Base-by-base conservation (phyloP, 1,140 invertebrate species). In the Macrocentrus cingulum region DNA sequence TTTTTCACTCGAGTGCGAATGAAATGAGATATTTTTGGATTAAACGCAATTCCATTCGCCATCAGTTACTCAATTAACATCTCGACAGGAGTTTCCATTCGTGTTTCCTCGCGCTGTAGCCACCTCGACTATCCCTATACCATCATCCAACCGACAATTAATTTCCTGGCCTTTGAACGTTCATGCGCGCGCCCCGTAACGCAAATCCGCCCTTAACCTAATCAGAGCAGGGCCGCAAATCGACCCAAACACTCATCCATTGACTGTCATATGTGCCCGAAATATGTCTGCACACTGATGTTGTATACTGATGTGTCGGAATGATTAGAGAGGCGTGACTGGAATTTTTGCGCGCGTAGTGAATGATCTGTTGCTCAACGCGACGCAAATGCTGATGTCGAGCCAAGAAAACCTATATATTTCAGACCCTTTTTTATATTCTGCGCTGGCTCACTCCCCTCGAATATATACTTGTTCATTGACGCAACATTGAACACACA, bases 401-500 rank as follows among this genome's bases (percentile, higher is more conserved):
- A 62, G 69, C 63, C 66, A 69, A 74, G 67, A 66, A 76, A 70
- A 67, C 66, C 56, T 53, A 56, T 29, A 41, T 32, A 56, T 45
- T 42, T 9, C 22, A 23, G 32, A 36, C 13, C 16, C 23, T 58
- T 19, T 11, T 23, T 20, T 36, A n/a, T 39, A n/a, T 22, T 48
- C 13, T 56, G 8, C n/a, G 16, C 16, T 13, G 13, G 58, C 65
- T 75, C 72, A 72, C 71, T 70, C 70, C 72, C 67, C 54, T 39
- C 57, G 19, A 55, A 34, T 23, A 34, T 50, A 77, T 70, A 69
- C 69, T 79, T 70, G 72, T 77, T 74, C 71, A 69, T 75, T 71
- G 76, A 79, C 75, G 76, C 70, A 77, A 80, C 76, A 80, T 80
- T 80, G 77, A 74, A 66, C 76, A 71, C 75, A 75, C 74, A 75